Evolutionary conservation across 2,113 vertebrate species (phyloP).

Genomic region (Ceyx cyanopectus): DNA sequence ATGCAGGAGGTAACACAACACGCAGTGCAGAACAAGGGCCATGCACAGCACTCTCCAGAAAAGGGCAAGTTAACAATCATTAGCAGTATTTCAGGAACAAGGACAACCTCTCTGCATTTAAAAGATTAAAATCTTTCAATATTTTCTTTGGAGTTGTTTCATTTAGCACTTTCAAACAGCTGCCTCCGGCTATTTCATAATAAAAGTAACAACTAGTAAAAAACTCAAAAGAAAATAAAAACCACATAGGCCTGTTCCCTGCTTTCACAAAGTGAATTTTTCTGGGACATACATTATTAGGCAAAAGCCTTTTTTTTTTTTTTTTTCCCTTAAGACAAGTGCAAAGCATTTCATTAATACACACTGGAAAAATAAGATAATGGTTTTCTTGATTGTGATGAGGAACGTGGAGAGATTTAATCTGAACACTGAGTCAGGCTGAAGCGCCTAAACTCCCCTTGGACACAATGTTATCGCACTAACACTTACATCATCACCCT

Average conservation of each 20-base stretch:
- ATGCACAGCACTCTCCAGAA: accelerated
- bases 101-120: not conserved
- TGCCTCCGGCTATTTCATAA: slow-evolving; percentile 40
- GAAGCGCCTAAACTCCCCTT: slow-evolving; percentile 22
- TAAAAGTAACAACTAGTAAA: slow-evolving; percentile 29
- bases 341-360: slow-evolving; percentile 34
- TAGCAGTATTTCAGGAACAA: not conserved
- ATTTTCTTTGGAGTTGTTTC: slow-evolving; percentile 29
- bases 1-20: not conserved
- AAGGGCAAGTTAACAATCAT: not conserved
- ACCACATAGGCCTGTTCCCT: not conserved
- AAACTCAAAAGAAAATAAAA: not conserved
- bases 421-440: slow-evolving; percentile 45
- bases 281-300: not conserved
- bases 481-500: slow-evolving; percentile 41
- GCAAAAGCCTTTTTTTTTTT: not conserved
- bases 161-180: slow-evolving; percentile 24
- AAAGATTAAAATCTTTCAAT: not conserved
- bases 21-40: accelerated
- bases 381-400: slow-evolving; percentile 6
- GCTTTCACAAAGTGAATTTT: slow-evolving; percentile 9
- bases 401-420: slow-evolving; percentile 28
- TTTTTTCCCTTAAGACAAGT: not conserved
- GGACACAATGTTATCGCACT: slow-evolving; percentile 66
- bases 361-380: slow-evolving; percentile 68